Base-by-base conservation (phyloP, 2,888 invertebrate species). In the Epistrophe grossulariae region DNA sequence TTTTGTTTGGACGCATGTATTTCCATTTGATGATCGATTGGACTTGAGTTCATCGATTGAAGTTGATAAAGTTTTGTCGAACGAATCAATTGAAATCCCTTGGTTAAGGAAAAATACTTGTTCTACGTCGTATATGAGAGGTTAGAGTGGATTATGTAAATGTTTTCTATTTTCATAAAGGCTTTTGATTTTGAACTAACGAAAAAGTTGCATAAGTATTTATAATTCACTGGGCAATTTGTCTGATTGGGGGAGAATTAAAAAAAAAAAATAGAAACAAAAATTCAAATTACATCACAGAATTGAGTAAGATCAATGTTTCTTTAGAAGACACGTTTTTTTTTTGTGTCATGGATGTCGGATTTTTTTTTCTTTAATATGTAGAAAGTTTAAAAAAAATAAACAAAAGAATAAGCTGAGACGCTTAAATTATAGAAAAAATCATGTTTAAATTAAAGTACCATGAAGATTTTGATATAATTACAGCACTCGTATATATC, bases 1-100 rank as follows among this genome's bases (percentile, higher is more conserved):
- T n/a, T 35, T 55, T 8, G 13, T 38, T 40, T 24, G 40, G n/a
- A 62, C 43, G 15, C 0, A 60, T 11, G 1, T 38, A 43, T 62
- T 62, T 62, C 62, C 24, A 24, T 43, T 24, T 24, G 8, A 62
- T 62, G 40, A 62, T 62, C 62, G 62, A 62, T 62, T 62, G 62
- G 62, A 62, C 62, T 62, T 62, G 15, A 43, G 3, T 62, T 40
- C 9, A 19, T 4, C 43, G 19, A 43, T 62, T 62, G 24, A 43
- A 35, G 9, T 43, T 40, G 19, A 40, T 60, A 17, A 10, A 13
- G 40, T 60, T 7, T 60, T 13, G 11, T 38, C 19, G 35, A 17
- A 60, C n/a, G 31, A 60, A 60, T 60, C 17, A 31, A 59, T 59
- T 59, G 59, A 59, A 59, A 38, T 35, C 35, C 62, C 40, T 24